Conservation (phyloP, 2,888 invertebrate species). For the Gasteruption jaculator region DNA sequence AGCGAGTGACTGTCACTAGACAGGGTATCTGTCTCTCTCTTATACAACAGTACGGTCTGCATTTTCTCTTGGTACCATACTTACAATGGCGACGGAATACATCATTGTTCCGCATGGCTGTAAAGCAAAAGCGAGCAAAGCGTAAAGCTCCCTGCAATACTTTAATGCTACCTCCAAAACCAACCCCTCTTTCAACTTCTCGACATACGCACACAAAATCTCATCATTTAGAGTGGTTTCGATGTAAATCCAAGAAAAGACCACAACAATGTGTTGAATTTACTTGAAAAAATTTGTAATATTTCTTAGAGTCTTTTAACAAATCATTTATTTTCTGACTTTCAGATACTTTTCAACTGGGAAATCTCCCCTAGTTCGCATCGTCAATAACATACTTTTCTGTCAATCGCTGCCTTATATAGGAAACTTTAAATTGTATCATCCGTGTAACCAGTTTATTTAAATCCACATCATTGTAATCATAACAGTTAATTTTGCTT, state of each 20-base stretch:
- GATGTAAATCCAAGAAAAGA: too few relatives aligned
- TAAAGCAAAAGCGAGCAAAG: constrained; percentile 23
- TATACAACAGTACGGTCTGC: too few relatives aligned
- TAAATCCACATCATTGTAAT: constrained; percentile 5
- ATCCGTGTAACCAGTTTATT: constrained; percentile 3
- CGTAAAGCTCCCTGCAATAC: constrained; percentile 32
- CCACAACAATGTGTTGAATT: too few relatives aligned
- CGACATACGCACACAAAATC: constrained; percentile 29
- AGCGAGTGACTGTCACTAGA: constrained; percentile 45
- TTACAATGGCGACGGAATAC: constrained; percentile 40
- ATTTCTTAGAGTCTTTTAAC: too few relatives aligned
- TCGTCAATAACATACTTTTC: too few relatives aligned
- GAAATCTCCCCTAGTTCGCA: too few relatives aligned
- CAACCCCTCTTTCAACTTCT: constrained; percentile 13
- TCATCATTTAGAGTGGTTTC: constrained; percentile 49
- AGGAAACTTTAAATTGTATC: constrained; percentile 9
- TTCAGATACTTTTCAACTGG: too few relatives aligned
- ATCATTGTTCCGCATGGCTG: constrained; percentile 40
- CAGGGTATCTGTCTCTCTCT: constrained; percentile 14
- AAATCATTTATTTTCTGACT: too few relatives aligned
- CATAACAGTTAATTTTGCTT: too few relatives aligned
- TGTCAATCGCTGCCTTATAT: too few relatives aligned
- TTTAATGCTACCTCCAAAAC: constrained; percentile 37
- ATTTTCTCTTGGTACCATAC: neutral
- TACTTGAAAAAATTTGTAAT: too few relatives aligned